Base-by-base conservation (phyloP, 2,797 vertebrate genomes). In the Tolypeutes matacus region DNA sequence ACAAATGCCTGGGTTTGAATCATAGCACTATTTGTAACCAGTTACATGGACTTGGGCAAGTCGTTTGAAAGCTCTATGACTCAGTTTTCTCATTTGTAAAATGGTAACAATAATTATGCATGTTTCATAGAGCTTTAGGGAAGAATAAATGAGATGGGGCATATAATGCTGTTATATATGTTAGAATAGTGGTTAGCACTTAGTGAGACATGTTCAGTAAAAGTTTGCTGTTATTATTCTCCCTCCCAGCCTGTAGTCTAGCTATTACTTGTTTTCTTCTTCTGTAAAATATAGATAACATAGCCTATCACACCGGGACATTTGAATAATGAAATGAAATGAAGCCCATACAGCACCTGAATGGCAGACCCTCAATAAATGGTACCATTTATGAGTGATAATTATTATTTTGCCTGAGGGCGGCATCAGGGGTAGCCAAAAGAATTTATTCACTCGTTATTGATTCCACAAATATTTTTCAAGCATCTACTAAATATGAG, bases 391-490 rank as follows among this genome's bases (percentile, higher is more conserved):
- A 77, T 73, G 77, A 86, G 34, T 65, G 51, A 84, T 20, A 73
- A 58, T 81, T 73, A 15, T 76, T 93, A 62, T 76, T 86, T 95
- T 91, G 92, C 20, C 29, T 67, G 42, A 70, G 39, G 27, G 8
- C 46, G 9, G 46, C 2, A 76, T 86, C 21, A 93, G 80, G 53
- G 76, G 13, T 42, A 82, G 36, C 64, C 86, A 90, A 93, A 94
- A 39, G 0, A 64, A 95, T 86, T 80, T 34, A 93, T 81, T 91
- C 17, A 86, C n/a, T 69, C 21, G 29, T 72, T 84, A 56, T 36
- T 92, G n/a, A 91, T 49, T 93, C 23, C 81, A 81, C 18, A 76
- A 62, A 81, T 92, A 91, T 39, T 53, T 70, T 76, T 89, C 21
- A 8, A 82, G 23, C 31, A 85, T 70, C 21, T 84, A 65, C 8